Evolutionary conservation across 37 sponge, comb jelly and placozoan species (phyloP), one percentile per base, ranked within the genome.

Genomic region (Chondrosia reniformis): DNA sequence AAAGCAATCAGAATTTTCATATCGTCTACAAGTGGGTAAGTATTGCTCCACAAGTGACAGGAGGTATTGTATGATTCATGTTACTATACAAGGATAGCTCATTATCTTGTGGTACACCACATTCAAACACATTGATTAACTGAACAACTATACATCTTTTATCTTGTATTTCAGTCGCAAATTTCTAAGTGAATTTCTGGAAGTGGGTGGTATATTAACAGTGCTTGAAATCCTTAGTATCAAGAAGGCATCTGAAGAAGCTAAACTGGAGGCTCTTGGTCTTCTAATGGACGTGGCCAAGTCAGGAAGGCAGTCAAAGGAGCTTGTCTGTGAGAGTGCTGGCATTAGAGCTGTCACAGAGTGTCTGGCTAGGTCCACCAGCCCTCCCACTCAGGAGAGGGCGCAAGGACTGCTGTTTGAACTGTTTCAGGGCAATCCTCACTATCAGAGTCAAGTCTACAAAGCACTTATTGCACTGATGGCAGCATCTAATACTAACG

Each of bases 151-250:
- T 49, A n/a, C n/a, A 19, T 49, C 52, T 49, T 19, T 49, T 49
- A 49, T 49, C 15, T 15, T 49, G 52, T 49, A 1, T 67, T 63
- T 22, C 55, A 83, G 83, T 15, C 89, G 89, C 54, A 81, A 88
- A 46, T 98, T 90, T 80, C 81, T 98, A 32, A 88, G 72, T 10
- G 99, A 98, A 76, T 98, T 98, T 69, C 77, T 98, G 30, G 99
- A 98, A 76, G 96, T 95, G 2, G 99, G 99, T 31, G 99, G 99
- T 4, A 81, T 93, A 8, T 80, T 98, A 59, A 98, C 99, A n/a
- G 83, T 91, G 45, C 80, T 98, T 34, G 99, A 98, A 84, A 82
- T 97, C 7, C 77, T 97, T 0, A 83, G 84, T n/a, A 55, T 89
- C 69, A 87, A 79, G 77, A 44, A 85, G 41, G 85, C 91, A 24